Percentiles rank a stretch among this genome's conserved stretches.
These are phyloP conservation scores for Ochotona princeps DNA, from an alignment of 2,113 vertebrate species.

Conservation along the genomic window DNA sequence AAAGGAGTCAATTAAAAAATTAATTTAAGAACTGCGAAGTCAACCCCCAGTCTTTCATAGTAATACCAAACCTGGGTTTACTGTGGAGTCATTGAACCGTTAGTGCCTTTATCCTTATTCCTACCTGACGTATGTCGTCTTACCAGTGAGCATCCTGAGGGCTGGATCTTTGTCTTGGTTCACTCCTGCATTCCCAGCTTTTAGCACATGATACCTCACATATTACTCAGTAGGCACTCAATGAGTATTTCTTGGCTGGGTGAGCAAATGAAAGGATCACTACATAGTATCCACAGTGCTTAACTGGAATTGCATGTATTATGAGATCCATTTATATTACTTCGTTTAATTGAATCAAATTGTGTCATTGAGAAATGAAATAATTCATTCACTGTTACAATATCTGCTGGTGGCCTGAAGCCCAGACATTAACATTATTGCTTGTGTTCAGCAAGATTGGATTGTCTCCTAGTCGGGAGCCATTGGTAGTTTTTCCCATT, in stretches of 20 bases:
- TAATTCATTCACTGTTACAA: constrained; percentile 22
- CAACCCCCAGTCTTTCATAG: neutral
- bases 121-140: neutral
- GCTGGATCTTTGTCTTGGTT: neutral
- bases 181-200: neutral
- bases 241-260: constrained; percentile 14
- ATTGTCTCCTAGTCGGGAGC: neutral
- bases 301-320: neutral
- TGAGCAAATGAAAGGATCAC: neutral
- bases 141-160: neutral
- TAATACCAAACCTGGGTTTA: constrained; percentile 26
- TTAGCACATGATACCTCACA: neutral
- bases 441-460: neutral
- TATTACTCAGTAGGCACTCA: neutral
- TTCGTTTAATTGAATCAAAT: neutral
- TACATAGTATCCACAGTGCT: neutral
- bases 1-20: neutral
- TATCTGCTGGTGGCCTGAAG: constrained; percentile 11
- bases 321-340: neutral
- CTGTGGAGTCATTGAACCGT: neutral
- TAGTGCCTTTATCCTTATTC: neutral
- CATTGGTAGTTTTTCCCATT: neutral
- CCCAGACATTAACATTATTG: neutral
- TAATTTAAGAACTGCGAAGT: constrained; percentile 1
- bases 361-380: constrained; percentile 38